phyloP scores from a whole-genome alignment of 2,888 invertebrate genomes.

The Scrobipalpa atriplicella region DNA sequence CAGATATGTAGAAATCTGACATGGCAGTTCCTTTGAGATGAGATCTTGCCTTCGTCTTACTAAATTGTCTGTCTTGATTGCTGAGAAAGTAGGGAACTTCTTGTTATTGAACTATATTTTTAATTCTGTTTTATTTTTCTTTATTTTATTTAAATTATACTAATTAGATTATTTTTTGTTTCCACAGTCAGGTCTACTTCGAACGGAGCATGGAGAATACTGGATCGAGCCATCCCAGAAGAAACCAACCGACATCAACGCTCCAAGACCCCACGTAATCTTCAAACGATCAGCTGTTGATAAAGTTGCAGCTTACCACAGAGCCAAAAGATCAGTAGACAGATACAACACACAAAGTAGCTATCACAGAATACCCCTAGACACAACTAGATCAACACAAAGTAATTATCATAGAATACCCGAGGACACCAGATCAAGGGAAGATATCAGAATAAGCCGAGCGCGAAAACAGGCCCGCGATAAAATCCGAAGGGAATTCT shows the following conservation, averaged over 20 bases:
- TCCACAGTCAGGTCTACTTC: constrained; percentile 86
- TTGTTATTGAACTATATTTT: not conserved
- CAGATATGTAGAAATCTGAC: constrained; percentile 18
- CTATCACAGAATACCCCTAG: constrained; percentile 39
- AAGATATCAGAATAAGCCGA: constrained; percentile 73
- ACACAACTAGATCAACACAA: not conserved
- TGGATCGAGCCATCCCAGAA: constrained; percentile 88
- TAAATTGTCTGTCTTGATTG: constrained; percentile 12
- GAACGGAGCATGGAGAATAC: constrained; percentile 86
- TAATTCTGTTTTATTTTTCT: too few species aligned
- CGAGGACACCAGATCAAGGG: constrained; percentile 62
- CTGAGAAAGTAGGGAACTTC: constrained; percentile 4
- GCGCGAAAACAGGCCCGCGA: constrained; percentile 85
- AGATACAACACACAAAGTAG: constrained; percentile 35
- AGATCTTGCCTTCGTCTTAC: constrained; percentile 3
- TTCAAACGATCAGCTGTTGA: constrained; percentile 86
- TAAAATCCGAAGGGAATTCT: constrained; percentile 62
- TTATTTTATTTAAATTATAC: not conserved
- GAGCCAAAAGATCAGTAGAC: constrained; percentile 62
- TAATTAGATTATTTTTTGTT: not conserved
- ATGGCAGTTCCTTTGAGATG: constrained; percentile 6
- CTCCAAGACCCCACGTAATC: constrained; percentile 85
- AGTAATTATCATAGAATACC: constrained; percentile 54
- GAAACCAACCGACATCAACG: constrained; percentile 58
- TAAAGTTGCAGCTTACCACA: constrained; percentile 68